phyloP scores from a whole-genome alignment of 2,113 vertebrate species.

The Archocentrus centrarchus region DNA sequence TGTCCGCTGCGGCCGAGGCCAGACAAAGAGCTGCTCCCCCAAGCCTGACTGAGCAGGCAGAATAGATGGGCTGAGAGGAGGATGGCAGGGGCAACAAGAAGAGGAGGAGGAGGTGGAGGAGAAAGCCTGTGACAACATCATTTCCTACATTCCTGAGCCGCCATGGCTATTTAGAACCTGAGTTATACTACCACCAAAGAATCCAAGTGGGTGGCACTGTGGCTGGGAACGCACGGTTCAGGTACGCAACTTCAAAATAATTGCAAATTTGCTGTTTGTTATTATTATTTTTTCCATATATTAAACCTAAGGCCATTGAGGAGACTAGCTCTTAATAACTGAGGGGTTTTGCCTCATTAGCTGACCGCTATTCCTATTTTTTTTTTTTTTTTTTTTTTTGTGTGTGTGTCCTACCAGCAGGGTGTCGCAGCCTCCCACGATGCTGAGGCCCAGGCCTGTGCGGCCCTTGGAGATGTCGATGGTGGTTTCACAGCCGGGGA shows the following conservation, averaged over 20 bases:
- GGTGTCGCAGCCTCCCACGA: slow-evolving; percentile 96
- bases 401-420: slow-evolving; percentile 85
- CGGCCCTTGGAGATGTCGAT: slow-evolving; percentile 96
- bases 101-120: slow-evolving; percentile 40
- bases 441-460: slow-evolving; percentile 96
- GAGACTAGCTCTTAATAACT: background rate
- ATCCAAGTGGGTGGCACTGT: slow-evolving; percentile 53
- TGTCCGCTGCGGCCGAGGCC: slow-evolving; percentile 60
- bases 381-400: background rate
- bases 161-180: slow-evolving; percentile 43
- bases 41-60: slow-evolving; percentile 73
- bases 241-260: background rate
- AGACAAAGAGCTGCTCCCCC: slow-evolving; percentile 64
- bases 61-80: slow-evolving; percentile 56
- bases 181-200: slow-evolving; percentile 21
- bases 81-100: slow-evolving; percentile 10
- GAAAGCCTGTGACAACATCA: slow-evolving; percentile 59
- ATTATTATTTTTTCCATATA: background rate
- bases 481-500: slow-evolving; percentile 97
- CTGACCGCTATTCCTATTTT: background rate
- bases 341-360: background rate
- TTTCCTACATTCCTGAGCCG: slow-evolving; percentile 66
- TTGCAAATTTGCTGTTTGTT: background rate
- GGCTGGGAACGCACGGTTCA: slow-evolving; percentile 7
- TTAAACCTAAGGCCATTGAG: background rate